phyloP scores from a whole-genome alignment of 2,113 vertebrate genomes.

The Cyanoderma ruficeps region DNA sequence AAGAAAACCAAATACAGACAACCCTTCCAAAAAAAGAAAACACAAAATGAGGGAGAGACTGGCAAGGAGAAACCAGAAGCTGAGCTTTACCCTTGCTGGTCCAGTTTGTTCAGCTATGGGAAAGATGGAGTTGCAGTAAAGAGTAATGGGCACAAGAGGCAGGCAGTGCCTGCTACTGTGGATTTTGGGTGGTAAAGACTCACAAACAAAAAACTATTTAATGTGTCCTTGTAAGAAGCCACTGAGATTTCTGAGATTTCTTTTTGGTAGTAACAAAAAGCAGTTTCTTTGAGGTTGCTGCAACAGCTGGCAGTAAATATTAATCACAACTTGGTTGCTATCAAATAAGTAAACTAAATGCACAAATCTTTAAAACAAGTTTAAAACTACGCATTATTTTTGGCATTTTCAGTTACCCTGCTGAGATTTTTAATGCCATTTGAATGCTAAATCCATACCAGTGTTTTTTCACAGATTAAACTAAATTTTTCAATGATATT shows the following conservation, averaged over 20 bases:
- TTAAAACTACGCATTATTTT: not conserved
- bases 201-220: not conserved
- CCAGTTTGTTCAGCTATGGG: not conserved
- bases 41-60: too few species aligned
- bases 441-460: not conserved
- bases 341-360: not conserved
- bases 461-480: not conserved
- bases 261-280: not conserved
- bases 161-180: not conserved
- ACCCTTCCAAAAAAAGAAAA: accelerated
- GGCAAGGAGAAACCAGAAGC: not conserved
- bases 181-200: not conserved
- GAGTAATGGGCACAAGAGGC: not conserved
- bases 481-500: not conserved
- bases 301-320: not conserved
- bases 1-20: not conserved
- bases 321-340: not conserved
- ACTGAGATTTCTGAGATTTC: not conserved
- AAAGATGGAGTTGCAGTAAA: not conserved
- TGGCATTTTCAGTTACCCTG: not conserved
- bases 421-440: not conserved
- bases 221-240: not conserved
- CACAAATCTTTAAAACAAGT: not conserved
- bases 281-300: not conserved
- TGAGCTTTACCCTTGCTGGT: not conserved